Percentiles rank a stretch among this genome's conserved stretches.
phyloP scores from a whole-genome alignment of 2,797 vertebrate genomes.

The Malurus splendens region DNA sequence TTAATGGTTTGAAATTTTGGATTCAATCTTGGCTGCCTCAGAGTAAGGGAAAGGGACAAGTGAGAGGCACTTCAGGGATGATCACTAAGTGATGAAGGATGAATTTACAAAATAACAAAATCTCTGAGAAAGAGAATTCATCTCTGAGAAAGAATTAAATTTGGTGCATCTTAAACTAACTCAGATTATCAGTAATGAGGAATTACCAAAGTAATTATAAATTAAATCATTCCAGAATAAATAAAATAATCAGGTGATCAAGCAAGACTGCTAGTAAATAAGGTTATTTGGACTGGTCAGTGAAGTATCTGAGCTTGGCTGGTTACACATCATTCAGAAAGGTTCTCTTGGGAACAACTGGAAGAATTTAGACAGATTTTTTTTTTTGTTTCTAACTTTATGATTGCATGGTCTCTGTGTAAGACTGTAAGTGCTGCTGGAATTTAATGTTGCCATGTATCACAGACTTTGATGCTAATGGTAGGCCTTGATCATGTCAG shows the following conservation, averaged over 20 bases:
- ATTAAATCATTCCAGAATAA: not conserved
- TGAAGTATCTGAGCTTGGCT: not conserved
- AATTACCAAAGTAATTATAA: not conserved
- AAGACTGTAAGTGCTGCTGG: not conserved
- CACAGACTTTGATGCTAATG: not conserved
- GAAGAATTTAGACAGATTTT: not conserved
- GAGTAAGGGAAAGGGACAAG: not conserved
- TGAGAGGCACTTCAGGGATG: not conserved
- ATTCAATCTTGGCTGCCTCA: not conserved
- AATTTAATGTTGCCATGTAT: conserved; percentile 2
- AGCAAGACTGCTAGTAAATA: not conserved
- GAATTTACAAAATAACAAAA: not conserved
- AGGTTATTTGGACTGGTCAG: not conserved
- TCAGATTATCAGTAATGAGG: not conserved
- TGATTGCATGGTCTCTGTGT: not conserved
- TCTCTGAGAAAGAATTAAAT: not conserved
- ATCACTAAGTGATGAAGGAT: not conserved
- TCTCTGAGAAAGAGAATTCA: not conserved
- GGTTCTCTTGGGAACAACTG: not conserved
- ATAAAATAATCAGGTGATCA: not conserved
- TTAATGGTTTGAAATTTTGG: not conserved
- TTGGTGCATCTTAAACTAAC: not conserved
- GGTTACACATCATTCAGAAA: not conserved
- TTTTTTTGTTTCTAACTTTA: not conserved
- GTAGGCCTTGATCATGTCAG: not conserved